phyloP scores from a whole-genome alignment of 2,797 vertebrate species.

The Tolypeutes matacus region DNA sequence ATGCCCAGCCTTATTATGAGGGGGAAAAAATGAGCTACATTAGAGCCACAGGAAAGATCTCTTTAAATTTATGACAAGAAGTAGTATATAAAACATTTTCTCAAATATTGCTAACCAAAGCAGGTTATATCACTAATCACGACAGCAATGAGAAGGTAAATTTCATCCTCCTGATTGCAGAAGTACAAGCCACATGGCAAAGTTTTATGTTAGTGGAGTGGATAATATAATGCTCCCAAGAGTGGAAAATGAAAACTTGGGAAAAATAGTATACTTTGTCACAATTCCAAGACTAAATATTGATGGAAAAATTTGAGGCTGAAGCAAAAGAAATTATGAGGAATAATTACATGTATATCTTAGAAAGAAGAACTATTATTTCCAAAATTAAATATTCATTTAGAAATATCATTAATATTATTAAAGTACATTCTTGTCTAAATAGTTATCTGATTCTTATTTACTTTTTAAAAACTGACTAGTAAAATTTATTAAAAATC shows the following conservation, averaged over 20 bases:
- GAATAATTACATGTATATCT: neutral
- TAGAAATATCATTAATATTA: neutral
- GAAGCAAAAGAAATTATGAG: neutral
- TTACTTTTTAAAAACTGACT: neutral
- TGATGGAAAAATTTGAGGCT: neutral
- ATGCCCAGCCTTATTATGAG: neutral
- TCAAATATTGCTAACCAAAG: neutral
- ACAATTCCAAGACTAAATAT: neutral
- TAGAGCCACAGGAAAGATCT: neutral
- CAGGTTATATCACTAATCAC: neutral
- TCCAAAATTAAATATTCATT: neutral
- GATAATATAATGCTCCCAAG: neutral
- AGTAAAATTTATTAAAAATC: constrained; percentile 14
- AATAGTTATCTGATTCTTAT: neutral
- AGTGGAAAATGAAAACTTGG: neutral
- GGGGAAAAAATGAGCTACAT: neutral
- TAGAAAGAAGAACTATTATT: neutral
- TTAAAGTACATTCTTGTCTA: neutral
- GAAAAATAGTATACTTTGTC: neutral
- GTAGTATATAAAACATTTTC: neutral
- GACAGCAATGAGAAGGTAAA: neutral
- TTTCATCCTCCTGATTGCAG: neutral
- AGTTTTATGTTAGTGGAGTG: neutral
- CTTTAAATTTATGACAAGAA: neutral
- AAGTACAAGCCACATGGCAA: neutral